Base-by-base conservation (phyloP, 2,797 vertebrate species). In the Erithacus rubecula region DNA sequence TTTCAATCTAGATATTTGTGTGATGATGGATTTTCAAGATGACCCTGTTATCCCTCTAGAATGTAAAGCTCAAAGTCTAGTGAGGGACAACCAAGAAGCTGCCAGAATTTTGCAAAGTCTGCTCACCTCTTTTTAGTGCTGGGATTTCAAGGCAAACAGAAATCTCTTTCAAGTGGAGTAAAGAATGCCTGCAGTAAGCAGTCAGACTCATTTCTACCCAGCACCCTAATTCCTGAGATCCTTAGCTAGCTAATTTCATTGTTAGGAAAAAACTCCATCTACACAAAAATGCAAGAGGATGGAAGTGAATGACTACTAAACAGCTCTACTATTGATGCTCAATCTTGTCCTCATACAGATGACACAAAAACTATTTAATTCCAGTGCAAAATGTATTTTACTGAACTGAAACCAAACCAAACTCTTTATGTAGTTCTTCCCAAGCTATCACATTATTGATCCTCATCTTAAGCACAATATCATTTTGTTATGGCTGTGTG, bases 11-110 rank as follows among this genome's bases (percentile, higher is more conserved):
- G 70, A 1, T 85, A 29, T 43, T 64, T 95, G 86, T 88, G 74
- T 83, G 55, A 77, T 8, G 41, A 71, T 0, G 26, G 89, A 77
- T 93, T 93, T 91, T 72, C 44, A 53, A 47, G 85, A 84, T 1
- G 5, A 76, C 27, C 46, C 67, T 91, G 41, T 89, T 95, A 46
- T 47, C 29, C 24, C 27, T 72, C 30, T 21, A 34, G 64, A 94
- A 51, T 29, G 20, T 53, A 94, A 86, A 88, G 62, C 80, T 95
- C 88, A 94, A 93, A 75, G 93, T 94, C 74, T 49, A 29, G 32
- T 6, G 15, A 74, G 14, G 52, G 39, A 26, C 51, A 89, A 59
- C 30, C 0, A 0, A 80, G 76, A 67, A 71, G 41, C 67, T 94
- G 67, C 34, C 58, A 37, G 67, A 60, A 52, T 68, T 94, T 55